Evolutionary conservation across 2,888 invertebrate genomes (phyloP).

Genomic region (Aphrophora alni): DNA sequence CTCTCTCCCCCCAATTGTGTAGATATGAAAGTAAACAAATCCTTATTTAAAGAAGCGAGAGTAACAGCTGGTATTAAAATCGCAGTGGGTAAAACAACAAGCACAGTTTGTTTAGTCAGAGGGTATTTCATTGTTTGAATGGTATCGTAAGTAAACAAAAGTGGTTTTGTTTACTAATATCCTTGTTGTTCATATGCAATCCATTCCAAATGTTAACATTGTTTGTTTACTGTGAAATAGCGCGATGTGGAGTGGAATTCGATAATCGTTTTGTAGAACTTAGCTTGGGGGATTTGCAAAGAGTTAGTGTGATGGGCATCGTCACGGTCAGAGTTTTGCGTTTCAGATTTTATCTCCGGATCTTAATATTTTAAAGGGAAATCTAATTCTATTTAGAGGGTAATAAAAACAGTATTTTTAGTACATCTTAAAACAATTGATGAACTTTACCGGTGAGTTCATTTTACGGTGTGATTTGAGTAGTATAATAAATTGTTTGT

Average conservation of each 20-base stretch:
- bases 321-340: too few species aligned
- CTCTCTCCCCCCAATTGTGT: too few species aligned
- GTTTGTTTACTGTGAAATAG: neutral
- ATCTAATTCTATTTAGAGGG: too few species aligned
- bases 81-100: neutral
- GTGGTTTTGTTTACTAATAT: neutral
- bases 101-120: neutral
- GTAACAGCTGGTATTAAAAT: neutral
- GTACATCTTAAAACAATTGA: too few species aligned
- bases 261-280: neutral
- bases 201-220: neutral
- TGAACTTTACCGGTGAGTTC: too few species aligned
- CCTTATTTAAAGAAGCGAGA: neutral
- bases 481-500: too few species aligned
- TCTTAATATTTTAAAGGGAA: too few species aligned
- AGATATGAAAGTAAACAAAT: neutral
- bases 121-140: neutral
- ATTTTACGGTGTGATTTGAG: too few species aligned
- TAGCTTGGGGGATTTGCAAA: too few species aligned
- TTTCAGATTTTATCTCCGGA: too few species aligned
- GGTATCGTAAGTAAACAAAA: neutral
- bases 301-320: too few species aligned
- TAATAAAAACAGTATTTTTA: too few species aligned
- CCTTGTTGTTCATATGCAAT: neutral
- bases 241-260: neutral